Percentiles rank a stretch among this genome's conserved stretches.
These are phyloP conservation scores for Halesus radiatus DNA, from an alignment of 1,140 invertebrate species.

Conservation along the genomic window DNA sequence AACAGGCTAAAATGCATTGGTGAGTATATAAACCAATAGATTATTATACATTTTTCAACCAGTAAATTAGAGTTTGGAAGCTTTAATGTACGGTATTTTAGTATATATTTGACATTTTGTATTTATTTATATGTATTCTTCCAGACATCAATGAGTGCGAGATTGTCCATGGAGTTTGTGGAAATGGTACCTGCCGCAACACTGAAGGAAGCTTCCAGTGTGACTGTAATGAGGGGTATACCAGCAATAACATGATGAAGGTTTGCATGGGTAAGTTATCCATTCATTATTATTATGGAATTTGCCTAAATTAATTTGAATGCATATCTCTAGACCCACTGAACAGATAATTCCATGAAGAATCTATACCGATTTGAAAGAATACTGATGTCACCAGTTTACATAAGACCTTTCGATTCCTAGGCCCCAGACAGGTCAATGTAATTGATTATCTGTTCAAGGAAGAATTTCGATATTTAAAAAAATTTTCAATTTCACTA, in stretches of 20 bases:
- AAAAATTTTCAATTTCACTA: too few species aligned
- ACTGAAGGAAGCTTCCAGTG: slow-evolving; percentile 87
- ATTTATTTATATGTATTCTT: slow-evolving; percentile 44
- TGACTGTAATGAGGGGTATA: slow-evolving; percentile 83
- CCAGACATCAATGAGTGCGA: slow-evolving; percentile 91
- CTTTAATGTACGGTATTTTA: too few species aligned
- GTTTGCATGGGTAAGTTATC: slow-evolving; percentile 81
- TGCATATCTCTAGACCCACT: too few species aligned
- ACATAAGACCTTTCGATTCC: too few species aligned
- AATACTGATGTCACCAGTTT: too few species aligned
- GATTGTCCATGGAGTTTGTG: slow-evolving; percentile 87
- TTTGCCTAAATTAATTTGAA: too few species aligned
- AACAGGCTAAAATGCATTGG: slow-evolving; percentile 83
- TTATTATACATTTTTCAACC: background rate
- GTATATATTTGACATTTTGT: background rate
- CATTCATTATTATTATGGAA: background rate
- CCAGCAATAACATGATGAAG: slow-evolving; percentile 83
- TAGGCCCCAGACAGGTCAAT: too few species aligned
- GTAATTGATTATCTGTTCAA: too few species aligned
- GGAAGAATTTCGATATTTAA: too few species aligned
- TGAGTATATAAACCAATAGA: slow-evolving; percentile 59
- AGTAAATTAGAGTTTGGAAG: too few species aligned
- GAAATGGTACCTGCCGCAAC: slow-evolving; percentile 86
- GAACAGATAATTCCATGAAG: too few species aligned
- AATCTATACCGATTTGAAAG: too few species aligned